Evolutionary conservation across 1,140 invertebrate genomes (phyloP).

Genomic region (Pristionchus pacificus): DNA sequence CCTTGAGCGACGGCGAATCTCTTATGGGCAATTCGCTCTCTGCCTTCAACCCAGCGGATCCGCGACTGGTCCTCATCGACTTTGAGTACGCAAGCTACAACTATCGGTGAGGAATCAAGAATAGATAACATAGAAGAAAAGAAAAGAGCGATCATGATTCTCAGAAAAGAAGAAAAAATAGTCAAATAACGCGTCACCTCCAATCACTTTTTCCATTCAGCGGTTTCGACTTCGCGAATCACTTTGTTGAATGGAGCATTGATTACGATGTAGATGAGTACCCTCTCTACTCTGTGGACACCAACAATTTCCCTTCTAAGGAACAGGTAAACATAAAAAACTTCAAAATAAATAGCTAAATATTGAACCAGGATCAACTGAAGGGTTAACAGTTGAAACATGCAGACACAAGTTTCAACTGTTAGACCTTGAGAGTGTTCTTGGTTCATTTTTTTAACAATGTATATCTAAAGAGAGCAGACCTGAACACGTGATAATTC

Average conservation of each 20-base stretch:
- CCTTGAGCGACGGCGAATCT: constrained; percentile 37
- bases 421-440: no score
- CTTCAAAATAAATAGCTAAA: no score
- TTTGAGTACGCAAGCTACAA: constrained; percentile 57
- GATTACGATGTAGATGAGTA: constrained; percentile 52
- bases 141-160: no score
- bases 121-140: no score
- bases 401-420: no score
- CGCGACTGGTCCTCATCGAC: constrained; percentile 52
- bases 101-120: constrained; percentile 46
- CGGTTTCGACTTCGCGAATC: constrained; percentile 56
- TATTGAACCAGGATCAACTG: no score
- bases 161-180: no score
- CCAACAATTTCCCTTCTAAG: constrained; percentile 47
- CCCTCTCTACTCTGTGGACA: constrained; percentile 49
- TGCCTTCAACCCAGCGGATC: constrained; percentile 55
- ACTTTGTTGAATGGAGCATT: constrained; percentile 54
- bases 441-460: no score
- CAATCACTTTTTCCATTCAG: constrained; percentile 32
- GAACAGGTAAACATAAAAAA: no score
- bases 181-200: not conserved
- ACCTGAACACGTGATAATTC: no score
- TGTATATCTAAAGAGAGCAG: no score
- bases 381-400: no score
- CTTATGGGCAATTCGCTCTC: constrained; percentile 37